Evolutionary conservation across 2,113 vertebrate species (phyloP), one percentile per base, ranked within the genome.

Genomic region (Heterotilapia buettikoferi): DNA sequence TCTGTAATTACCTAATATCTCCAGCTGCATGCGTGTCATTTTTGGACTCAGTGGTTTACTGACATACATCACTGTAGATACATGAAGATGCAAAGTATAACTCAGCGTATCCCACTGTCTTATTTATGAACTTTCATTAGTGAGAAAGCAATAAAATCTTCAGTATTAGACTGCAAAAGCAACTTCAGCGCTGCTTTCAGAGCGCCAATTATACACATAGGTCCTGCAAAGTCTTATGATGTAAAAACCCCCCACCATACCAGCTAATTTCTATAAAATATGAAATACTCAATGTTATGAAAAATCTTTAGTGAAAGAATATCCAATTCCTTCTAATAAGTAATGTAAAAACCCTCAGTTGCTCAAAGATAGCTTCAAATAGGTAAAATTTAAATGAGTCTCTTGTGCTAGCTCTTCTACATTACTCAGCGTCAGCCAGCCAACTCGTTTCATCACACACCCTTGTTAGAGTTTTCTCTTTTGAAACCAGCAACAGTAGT

Each of bases 111-210:
- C 43, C 19, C 50, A 43, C 66, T 85, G 50, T 86, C 86, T 92
- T 86, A 89, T 85, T 86, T 83, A 71, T 82, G 12, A 40, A 52
- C 82, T 89, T 84, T 88, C 47, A 90, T 92, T 80, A 81, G 16
- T 85, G 31, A 57, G 50, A 71, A 85, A 78, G 53, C 86, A 84
- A 86, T 83, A 84, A 52, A 89, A 66, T 71, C 53, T 33, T 83
- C 13, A 24, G 13, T 81, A 90, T 88, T 85, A 86, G 83, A 80
- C 56, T 29, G 18, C 9, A 52, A 47, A 87, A 68, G 14, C 52
- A 29, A 52, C 57, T 52, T 86, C 13, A 18, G 24, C 31, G 63
- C 24, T 43, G 12, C 57, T 47, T 61, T 59, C 63, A 54, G 57
- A 56, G 18, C 9, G 61, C 38, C 76, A 71, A 52, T 73, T n/a